Evolutionary conservation across 2,797 vertebrate species (phyloP).

Genomic region (Acanthurus leucopareius): DNA sequence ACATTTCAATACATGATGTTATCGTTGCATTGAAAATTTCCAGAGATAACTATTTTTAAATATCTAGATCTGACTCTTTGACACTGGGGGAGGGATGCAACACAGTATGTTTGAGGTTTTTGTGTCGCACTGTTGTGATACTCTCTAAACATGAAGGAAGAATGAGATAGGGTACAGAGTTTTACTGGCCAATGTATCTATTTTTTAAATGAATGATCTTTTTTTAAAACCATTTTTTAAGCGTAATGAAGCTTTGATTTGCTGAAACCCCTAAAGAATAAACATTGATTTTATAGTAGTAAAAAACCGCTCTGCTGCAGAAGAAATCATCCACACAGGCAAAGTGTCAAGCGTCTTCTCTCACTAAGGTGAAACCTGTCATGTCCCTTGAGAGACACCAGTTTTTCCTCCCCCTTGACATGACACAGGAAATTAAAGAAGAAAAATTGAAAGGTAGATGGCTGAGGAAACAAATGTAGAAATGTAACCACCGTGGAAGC

Average conservation of each 20-base stretch:
- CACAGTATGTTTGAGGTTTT: neutral
- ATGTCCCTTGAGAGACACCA: constrained; percentile 1
- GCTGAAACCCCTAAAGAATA: neutral
- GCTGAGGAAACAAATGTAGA: constrained; percentile 13
- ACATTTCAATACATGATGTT: neutral
- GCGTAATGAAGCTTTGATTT: neutral
- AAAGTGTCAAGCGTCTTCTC: constrained; percentile 20
- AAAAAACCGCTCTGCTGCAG: neutral
- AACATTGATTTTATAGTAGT: neutral
- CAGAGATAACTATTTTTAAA: neutral
- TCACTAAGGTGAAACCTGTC: constrained; percentile 29
- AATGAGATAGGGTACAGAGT: too few species aligned
- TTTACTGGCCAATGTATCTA: too few species aligned
- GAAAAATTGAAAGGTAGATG: constrained; percentile 23
- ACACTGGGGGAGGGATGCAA: neutral
- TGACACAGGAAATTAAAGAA: constrained; percentile 43
- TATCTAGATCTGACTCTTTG: neutral
- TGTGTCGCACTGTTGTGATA: neutral
- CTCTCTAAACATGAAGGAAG: neutral
- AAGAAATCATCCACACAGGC: constrained; percentile 25
- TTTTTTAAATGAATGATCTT: neutral
- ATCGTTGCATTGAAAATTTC: neutral
- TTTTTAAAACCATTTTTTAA: neutral
- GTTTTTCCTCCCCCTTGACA: constrained; percentile 17
- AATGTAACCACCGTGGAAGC: neutral